Conservation (phyloP, 2,888 invertebrate species). For the Epistrophella euchroma region DNA sequence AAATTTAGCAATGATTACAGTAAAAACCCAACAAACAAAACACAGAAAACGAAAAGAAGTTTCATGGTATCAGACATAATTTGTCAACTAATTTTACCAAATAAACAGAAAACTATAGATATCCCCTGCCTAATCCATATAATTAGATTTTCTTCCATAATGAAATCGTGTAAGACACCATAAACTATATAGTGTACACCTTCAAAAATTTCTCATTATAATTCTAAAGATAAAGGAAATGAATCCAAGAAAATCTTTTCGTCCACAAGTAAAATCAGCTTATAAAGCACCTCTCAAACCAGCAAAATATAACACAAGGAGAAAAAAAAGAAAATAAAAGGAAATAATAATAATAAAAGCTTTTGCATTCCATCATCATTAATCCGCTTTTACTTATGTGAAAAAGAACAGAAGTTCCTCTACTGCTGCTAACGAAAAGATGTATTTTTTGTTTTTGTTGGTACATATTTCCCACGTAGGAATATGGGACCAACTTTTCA, state of each 20-base stretch:
- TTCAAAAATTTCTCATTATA: conserved; percentile 1
- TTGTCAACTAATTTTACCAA: no score
- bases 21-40: no score
- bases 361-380: conserved; percentile 63
- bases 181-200: not conserved
- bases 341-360: conserved; percentile 33
- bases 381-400: conserved; percentile 39
- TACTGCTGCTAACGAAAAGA: conserved; percentile 4
- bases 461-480: conserved; percentile 8
- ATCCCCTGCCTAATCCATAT: not conserved
- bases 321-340: not conserved
- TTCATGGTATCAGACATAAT: no score
- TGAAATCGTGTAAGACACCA: not conserved
- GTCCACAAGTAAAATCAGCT: conserved; percentile 19
- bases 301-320: not conserved
- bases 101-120: not conserved
- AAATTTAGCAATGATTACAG: no score
- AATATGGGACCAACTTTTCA: conserved; percentile 32
- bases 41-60: no score
- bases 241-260: conserved; percentile 13
- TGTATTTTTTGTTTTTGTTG: not conserved
- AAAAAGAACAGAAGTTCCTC: conserved; percentile 27
- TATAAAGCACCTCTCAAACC: conserved; percentile 8
- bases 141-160: not conserved
- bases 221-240: conserved; percentile 3